Base-by-base conservation (phyloP, 1,140 invertebrate species). In the Drosophila sechellia region DNA sequence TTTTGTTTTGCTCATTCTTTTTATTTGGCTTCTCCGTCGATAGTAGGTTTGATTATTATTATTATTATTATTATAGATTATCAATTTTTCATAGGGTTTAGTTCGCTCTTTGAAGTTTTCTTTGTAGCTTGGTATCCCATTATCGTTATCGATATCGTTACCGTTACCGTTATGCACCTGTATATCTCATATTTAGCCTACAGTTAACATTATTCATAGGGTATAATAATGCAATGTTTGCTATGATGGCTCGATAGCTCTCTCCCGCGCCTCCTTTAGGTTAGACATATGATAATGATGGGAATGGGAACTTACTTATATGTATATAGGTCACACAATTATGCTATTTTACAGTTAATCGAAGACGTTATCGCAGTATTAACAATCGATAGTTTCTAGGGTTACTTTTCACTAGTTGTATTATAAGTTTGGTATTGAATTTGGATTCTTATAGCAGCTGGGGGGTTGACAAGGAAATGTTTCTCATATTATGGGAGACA, bases 131-230 rank as follows among this genome's bases (percentile, higher is more conserved):
- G 64, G 57, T 78, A 66, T 84, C 68, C 77, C 53, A 15, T 34
- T 49, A 49, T 49, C 43, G 66, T 64, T 63, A 77, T 77, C 60
- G 63, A 59, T 49, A 75, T 83, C 60, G 63, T 72, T 76, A 81
- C 68, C 66, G 66, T 71, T 72, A 69, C 69, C 76, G 68, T 76
- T 65, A 76, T 76, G 71, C 71, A 75, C 72, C 72, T 75, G 71
- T 75, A 75, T 66, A 57, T 75, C 59, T 75, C 60, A 75, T 76
- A 76, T 53, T 75, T 58, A 75, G 73, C 58, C 72, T 75, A 75
- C 60, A 75, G 53, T 75, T 75, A 75, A 75, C 72, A 75, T 75
- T 75, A 75, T 46, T 53, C 69, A 40, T 70, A 20, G 31, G 31
- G 31, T 46, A 34, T 49, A 56, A 56, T 70, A 56, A 70, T 70